phyloP scores from a whole-genome alignment of 2,888 invertebrate species.

The Agriopis leucophaearia region DNA sequence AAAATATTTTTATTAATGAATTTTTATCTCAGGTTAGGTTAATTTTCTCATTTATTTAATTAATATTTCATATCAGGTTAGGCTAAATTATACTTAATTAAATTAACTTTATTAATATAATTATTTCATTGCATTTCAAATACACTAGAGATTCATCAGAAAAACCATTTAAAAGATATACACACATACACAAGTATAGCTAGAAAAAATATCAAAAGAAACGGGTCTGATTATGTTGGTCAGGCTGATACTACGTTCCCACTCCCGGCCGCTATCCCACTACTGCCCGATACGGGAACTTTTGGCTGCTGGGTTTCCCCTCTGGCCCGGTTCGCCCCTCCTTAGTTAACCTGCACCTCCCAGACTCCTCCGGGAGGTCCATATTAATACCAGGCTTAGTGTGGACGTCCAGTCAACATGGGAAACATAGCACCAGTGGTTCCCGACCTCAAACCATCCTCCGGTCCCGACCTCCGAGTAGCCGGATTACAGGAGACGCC shows the following conservation, averaged over 20 bases:
- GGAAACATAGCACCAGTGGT: slow-evolving; percentile 75
- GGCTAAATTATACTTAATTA: too few species aligned
- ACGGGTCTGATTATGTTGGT: slow-evolving; percentile 23
- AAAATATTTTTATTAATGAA: too few species aligned
- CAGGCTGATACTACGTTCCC: slow-evolving; percentile 22
- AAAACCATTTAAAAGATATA: too few species aligned
- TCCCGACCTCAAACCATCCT: slow-evolving; percentile 95
- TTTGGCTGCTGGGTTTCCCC: slow-evolving; percentile 99
- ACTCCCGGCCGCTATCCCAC: slow-evolving; percentile 93
- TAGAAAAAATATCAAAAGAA: slow-evolving; percentile 20
- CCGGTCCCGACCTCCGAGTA: slow-evolving; percentile 96
- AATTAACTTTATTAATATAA: too few species aligned
- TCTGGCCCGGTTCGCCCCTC: slow-evolving; percentile 99
- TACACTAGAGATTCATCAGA: too few species aligned
- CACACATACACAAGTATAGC: too few species aligned
- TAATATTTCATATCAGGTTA: too few species aligned
- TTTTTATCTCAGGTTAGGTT: too few species aligned
- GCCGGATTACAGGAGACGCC: slow-evolving; percentile 99
- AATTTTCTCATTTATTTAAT: too few species aligned
- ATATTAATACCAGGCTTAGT: slow-evolving; percentile 99
- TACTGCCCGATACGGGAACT: slow-evolving; percentile 99
- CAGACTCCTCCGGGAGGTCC: slow-evolving; percentile 94
- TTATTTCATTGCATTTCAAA: too few species aligned
- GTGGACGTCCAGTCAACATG: slow-evolving; percentile 95
- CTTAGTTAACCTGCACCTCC: slow-evolving; percentile 93